Conservation (phyloP, 2,888 invertebrate genomes). For the Synergus umbraculus region DNA sequence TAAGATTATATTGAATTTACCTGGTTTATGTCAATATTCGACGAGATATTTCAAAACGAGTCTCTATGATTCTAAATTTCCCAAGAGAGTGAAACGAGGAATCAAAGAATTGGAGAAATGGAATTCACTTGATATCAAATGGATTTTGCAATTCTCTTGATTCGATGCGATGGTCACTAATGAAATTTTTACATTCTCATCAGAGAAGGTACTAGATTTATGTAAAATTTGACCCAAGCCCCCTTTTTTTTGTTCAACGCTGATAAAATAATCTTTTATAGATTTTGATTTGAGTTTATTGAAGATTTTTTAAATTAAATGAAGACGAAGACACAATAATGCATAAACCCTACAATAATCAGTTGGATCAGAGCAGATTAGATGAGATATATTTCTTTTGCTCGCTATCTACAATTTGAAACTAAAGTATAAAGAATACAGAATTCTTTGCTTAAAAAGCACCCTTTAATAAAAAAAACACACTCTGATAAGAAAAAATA, state of each 20-base stretch:
- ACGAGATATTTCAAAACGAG: neutral
- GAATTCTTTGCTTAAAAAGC: neutral
- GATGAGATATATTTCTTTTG: slow-evolving; percentile 30
- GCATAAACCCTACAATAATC: neutral
- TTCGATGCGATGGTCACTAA: neutral
- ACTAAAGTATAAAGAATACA: neutral
- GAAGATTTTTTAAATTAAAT: neutral
- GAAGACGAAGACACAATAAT: neutral
- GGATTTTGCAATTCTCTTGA: slow-evolving; percentile 17
- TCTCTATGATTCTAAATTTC: slow-evolving; percentile 12
- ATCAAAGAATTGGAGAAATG: slow-evolving; percentile 19
- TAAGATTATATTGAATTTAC: neutral
- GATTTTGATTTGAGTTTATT: neutral
- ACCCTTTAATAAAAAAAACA: neutral
- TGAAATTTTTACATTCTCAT: neutral
- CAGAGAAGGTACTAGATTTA: too few relatives aligned
- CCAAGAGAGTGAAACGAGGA: slow-evolving; percentile 1
- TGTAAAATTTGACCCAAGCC: too few relatives aligned
- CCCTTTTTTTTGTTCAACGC: neutral
- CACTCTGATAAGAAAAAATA: neutral
- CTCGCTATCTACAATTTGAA: neutral
- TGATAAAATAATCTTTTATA: slow-evolving; percentile 1
- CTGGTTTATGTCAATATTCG: neutral
- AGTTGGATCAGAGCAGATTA: slow-evolving; percentile 27
- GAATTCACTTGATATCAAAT: neutral